Percentiles rank a stretch among this genome's conserved stretches.
phyloP scores from a whole-genome alignment of 2,113 vertebrate genomes.

The Lepisosteus oculatus region DNA sequence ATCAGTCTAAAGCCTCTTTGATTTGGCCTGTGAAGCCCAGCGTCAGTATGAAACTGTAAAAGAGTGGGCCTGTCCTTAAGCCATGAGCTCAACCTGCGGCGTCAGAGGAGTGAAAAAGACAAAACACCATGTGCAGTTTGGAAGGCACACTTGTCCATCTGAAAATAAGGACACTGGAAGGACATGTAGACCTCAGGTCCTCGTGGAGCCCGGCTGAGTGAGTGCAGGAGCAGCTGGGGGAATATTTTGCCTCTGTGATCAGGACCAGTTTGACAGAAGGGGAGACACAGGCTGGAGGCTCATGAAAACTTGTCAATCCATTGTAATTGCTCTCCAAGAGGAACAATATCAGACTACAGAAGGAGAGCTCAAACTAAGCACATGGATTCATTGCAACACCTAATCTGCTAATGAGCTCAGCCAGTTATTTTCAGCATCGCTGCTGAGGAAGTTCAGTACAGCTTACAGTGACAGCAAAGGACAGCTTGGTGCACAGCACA shows the following conservation, averaged over 20 bases:
- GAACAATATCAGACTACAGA: constrained; percentile 72
- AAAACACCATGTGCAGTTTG: not conserved
- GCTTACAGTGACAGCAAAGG: constrained; percentile 76
- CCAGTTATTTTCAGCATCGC: constrained; percentile 74
- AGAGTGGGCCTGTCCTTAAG: too few relatives aligned
- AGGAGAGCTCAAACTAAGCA: constrained; percentile 65
- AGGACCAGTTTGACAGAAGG: constrained; percentile 56
- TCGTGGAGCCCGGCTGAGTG: constrained; percentile 11
- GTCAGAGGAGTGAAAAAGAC: not conserved
- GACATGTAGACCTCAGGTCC: constrained; percentile 20
- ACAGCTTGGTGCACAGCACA: constrained; percentile 55
- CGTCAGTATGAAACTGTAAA: too few relatives aligned
- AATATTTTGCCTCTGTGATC: constrained; percentile 68
- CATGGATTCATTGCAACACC: constrained; percentile 79
- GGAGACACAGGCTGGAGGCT: constrained; percentile 62
- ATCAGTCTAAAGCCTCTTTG: too few relatives aligned
- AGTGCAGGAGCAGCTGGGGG: constrained; percentile 14
- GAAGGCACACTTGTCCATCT: constrained; percentile 18
- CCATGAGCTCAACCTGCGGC: too few relatives aligned
- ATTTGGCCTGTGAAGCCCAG: too few relatives aligned
- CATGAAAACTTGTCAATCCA: constrained; percentile 89
- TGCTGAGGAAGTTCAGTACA: constrained; percentile 59
- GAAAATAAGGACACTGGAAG: constrained; percentile 32
- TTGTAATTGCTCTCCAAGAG: constrained; percentile 84
- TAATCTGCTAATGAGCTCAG: constrained; percentile 89